Base-by-base conservation (phyloP, 30 jellyfish, hydroid and myxozoan species). In the Aurelia sp. region DNA sequence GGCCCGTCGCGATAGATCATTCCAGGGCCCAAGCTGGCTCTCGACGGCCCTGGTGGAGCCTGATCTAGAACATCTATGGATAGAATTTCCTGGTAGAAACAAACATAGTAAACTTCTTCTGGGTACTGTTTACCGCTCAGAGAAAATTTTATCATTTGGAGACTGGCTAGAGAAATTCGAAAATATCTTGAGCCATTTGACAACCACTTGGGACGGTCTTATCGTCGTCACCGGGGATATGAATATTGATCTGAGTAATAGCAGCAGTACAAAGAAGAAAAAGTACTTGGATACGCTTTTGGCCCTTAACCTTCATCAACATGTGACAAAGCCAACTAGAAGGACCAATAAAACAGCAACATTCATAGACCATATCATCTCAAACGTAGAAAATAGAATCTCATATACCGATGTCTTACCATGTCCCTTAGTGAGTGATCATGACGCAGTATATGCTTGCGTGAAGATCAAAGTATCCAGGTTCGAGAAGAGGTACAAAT, bases 141-240 rank as follows among this genome's bases (percentile, higher is more conserved):
- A 63, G 72, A 74, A 67, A 58, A 78, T 78, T 62, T 61, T 78
- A 41, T 31, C 86, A 35, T 57, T 74, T 35, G 66, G 38, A 74
- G 86, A 74, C 86, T 74, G 86, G 86, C 57, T 81, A 40, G 84
- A 81, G 77, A 81, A 81, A 64, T 63, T 67, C 72, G 86, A 81
- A 67, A 64, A 47, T 55, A 47, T 17, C 30, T 20, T 81, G 84
- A 64, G 84, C 27, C 84, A 78, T 72, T 41, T 72, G 33, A 72
- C 69, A 60, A 21, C 82, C 15, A 30, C 65, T n/a, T 79, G 90
- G 81, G 69, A 79, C 65, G 90, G 90, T 55, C 68, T 85, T 17
- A 35, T 85, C 19, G 75, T 85, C 33, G 72, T 65, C 51, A 72
- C 95, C 2, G 72, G 95, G 33, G 33, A 27, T 27, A 27, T 27